These are phyloP conservation scores for Mactra quadrangularis DNA, from an alignment of 1,140 invertebrate genomes.

Conservation along the genomic window DNA sequence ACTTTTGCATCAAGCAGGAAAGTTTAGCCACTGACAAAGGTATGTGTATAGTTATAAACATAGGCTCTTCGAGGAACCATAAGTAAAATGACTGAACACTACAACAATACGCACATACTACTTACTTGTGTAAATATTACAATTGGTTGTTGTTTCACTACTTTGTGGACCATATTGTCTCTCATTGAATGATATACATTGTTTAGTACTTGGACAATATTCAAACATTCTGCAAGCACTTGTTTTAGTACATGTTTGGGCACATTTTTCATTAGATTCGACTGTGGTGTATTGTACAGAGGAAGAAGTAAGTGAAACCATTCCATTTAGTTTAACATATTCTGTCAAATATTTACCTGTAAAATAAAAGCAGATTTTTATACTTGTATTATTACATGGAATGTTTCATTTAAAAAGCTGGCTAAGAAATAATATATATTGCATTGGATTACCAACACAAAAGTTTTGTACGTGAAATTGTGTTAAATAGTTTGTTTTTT, in stretches of 20 bases:
- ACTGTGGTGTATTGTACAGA: not conserved
- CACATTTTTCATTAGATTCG: slow-evolving; percentile 29
- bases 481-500: no score
- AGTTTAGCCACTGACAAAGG: no score
- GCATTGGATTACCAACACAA: no score
- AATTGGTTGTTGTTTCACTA: not conserved
- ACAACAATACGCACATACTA: not conserved
- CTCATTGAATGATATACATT: slow-evolving; percentile 15
- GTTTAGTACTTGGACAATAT: slow-evolving; percentile 34
- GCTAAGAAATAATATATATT: no score
- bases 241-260: slow-evolving; percentile 1
- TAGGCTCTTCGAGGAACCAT: no score
- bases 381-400: no score
- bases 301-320: not conserved
- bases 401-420: no score
- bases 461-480: no score
- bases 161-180: not conserved
- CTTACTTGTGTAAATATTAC: slow-evolving; percentile 47
- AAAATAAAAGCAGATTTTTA: no score
- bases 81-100: no score
- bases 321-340: not conserved
- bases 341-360: slow-evolving; percentile 15
- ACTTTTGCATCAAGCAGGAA: no score
- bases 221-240: slow-evolving; percentile 18
- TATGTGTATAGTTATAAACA: no score